Conservation (phyloP, 1,140 invertebrate species). For the Marisa cornuarietis region DNA sequence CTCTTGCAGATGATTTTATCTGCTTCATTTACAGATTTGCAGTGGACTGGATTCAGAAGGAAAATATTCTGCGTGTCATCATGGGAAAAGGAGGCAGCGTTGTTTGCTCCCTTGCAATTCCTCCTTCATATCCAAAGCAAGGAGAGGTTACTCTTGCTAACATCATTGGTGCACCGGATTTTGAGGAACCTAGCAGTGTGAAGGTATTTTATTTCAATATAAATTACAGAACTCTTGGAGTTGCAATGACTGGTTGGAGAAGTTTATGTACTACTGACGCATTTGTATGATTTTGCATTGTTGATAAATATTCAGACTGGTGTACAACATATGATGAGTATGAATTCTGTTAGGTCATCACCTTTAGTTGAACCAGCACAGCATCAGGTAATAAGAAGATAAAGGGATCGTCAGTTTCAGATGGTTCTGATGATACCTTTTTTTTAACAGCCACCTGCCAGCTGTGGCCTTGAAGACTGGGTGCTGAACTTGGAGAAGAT, state of each 20-base stretch:
- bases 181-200: not conserved
- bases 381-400: too few relatives aligned
- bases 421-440: too few relatives aligned
- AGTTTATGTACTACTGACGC: not conserved
- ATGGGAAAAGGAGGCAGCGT: slow-evolving; percentile 36
- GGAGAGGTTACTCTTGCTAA: slow-evolving; percentile 34
- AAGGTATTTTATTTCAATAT: not conserved
- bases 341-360: not conserved
- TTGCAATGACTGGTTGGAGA: too few relatives aligned
- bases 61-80: slow-evolving; percentile 32
- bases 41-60: slow-evolving; percentile 46
- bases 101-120: slow-evolving; percentile 37
- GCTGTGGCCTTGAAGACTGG: slow-evolving; percentile 29
- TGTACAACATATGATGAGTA: not conserved
- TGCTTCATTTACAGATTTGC: slow-evolving; percentile 35
- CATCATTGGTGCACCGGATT: slow-evolving; percentile 19
- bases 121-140: slow-evolving; percentile 26
- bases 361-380: too few relatives aligned
- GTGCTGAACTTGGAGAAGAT: slow-evolving; percentile 30
- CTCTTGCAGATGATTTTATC: not conserved
- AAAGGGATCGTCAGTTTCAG: too few relatives aligned
- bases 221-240: too few relatives aligned
- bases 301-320: not conserved
- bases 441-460: slow-evolving; percentile 16
- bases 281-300: not conserved